Evolutionary conservation across 64 coral and sea anemone genomes (phyloP).

Genomic region (Pocillopora damicornis): DNA sequence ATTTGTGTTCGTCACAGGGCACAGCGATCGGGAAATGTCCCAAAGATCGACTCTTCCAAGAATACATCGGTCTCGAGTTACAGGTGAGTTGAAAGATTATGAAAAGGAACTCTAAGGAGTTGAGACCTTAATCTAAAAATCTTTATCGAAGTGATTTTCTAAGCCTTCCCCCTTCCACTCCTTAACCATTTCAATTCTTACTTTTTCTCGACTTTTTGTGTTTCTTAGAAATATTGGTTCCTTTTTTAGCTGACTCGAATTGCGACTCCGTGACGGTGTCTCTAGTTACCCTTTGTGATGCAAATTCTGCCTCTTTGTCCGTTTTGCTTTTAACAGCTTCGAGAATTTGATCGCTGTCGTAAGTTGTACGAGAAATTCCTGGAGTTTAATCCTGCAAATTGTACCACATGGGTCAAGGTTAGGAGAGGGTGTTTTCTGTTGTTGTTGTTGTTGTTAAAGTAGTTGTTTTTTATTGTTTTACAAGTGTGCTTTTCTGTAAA

Average conservation of each 20-base stretch:
- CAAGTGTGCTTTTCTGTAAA: too few relatives aligned
- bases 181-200: too few relatives aligned
- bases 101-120: too few relatives aligned
- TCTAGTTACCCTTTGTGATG: neutral
- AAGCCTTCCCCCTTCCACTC: too few relatives aligned
- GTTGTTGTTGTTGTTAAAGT: neutral
- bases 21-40: constrained; percentile 98
- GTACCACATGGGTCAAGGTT: constrained; percentile 98
- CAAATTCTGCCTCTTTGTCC: neutral
- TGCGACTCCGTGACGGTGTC: neutral
- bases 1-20: constrained; percentile 31
- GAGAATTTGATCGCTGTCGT: constrained; percentile 95
- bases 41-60: constrained; percentile 94
- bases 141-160: too few relatives aligned
- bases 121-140: too few relatives aligned
- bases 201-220: too few relatives aligned
- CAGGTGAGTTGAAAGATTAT: constrained; percentile 48
- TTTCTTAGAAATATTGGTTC: too few relatives aligned
- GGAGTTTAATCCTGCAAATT: constrained; percentile 88
- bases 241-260: too few relatives aligned
- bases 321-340: constrained; percentile 57
- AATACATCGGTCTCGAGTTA: constrained; percentile 95
- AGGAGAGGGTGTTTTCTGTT: neutral
- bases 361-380: constrained; percentile 98
- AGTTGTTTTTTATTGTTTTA: neutral